Base-by-base conservation (phyloP, 2,888 invertebrate species). In the Atethmia centrago region DNA sequence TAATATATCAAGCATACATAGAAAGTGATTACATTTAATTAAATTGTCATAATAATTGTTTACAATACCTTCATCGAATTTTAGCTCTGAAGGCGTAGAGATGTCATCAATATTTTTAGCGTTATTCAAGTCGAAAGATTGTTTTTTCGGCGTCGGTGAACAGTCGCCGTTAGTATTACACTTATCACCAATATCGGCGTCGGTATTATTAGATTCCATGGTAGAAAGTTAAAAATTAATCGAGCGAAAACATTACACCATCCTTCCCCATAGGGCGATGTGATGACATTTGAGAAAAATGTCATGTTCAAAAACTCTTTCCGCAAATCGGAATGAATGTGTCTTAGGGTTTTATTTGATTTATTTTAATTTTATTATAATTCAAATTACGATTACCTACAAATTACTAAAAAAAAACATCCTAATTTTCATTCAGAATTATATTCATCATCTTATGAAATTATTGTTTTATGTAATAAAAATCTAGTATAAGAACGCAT, bases 21-120 rank as follows among this genome's bases (percentile, higher is more conserved):
- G 85, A 79, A 88, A 89, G 86, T 88, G 82, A 88, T 89, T 63
- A 88, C 88, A 88, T 86, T 78, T 88, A 82, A 88, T 89, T 63
- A 88, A 88, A 88, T 86, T 78, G 80, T 82, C 62, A 25, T 31
- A 82, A 61, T 80, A 84, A 85, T 87, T 95, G 94, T 95, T 94
- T 95, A 95, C 93, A 93, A 92, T 97, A 97, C 97, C 97, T 96
- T 97, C 97, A 92, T 97, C 97, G 92, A 98, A 98, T 94, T 97
- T 97, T 86, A 98, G 94, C 93, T 97, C 97, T 55, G 97, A 96
- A 90, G 97, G 97, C 91, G 96, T 95, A 92, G 95, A 94, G 89
- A 96, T 96, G 93, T 96, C 96, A 92, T 96, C 96, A 90, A 96
- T 96, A 94, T 96, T 96, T 93, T 93, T 92, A 83, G 93, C 83